Conservation (phyloP, 2,797 vertebrate genomes). For the Acanthurus lineatus region DNA sequence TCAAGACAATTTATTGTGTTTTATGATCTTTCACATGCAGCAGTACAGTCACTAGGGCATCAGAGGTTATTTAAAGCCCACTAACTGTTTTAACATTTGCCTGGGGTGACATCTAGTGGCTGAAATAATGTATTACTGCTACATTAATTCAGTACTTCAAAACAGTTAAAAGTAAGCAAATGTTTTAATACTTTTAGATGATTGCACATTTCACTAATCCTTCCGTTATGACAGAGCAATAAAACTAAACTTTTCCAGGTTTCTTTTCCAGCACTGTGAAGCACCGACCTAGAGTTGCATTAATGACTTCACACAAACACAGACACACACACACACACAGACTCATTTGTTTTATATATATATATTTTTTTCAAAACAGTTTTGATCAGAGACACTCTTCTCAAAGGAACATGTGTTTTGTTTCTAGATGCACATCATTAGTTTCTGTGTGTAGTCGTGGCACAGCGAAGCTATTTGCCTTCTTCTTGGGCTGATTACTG, state of each 20-base stretch:
- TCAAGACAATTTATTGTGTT: neutral
- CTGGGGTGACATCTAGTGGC: constrained; percentile 66
- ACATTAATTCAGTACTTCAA: neutral
- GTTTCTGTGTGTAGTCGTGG: neutral
- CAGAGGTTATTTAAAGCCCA: neutral
- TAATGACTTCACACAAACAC: neutral
- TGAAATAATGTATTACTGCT: constrained; percentile 13
- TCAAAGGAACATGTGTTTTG: constrained; percentile 4
- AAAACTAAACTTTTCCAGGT: neutral
- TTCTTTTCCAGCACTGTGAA: neutral
- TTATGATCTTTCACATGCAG: neutral
- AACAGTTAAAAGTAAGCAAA: neutral
- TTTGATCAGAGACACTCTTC: neutral
- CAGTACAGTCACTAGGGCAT: neutral
- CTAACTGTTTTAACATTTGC: constrained; percentile 27
- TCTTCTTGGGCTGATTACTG: constrained; percentile 2
- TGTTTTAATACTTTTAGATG: neutral
- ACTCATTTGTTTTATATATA: neutral
- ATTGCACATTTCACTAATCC: neutral
- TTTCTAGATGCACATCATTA: neutral
- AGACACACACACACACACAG: neutral
- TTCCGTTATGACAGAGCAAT: neutral
- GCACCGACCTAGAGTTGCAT: neutral
- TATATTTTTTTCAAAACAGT: neutral
- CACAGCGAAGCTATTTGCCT: neutral